Percentiles rank a stretch among this genome's conserved stretches.
phyloP scores from a whole-genome alignment of 2,797 vertebrate genomes.

The Eleutherodactylus coqui region DNA sequence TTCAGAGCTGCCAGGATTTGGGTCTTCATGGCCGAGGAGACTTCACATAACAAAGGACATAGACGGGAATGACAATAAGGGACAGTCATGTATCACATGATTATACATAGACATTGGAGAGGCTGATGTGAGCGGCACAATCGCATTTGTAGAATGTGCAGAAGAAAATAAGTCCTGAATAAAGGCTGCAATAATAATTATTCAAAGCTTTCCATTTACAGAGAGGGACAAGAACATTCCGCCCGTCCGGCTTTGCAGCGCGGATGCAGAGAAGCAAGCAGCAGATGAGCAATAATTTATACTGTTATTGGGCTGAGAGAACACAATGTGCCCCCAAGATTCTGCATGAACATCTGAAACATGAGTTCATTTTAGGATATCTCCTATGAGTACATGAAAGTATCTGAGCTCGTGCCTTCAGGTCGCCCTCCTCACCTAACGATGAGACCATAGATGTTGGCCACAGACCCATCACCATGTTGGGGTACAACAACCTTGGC shows the following conservation, averaged over 20 bases:
- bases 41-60: conserved; percentile 5
- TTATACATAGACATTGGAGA: conserved; percentile 36
- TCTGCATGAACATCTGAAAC: neutral
- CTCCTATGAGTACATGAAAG: neutral
- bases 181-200: neutral
- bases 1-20: neutral
- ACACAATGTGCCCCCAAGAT: neutral
- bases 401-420: no score
- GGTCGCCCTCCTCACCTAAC: no score
- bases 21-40: neutral
- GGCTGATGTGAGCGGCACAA: neutral
- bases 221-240: neutral
- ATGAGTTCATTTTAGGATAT: no score
- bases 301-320: neutral
- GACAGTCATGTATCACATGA: conserved; percentile 30
- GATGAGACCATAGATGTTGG: no score
- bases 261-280: neutral
- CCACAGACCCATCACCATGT: no score
- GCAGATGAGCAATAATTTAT: neutral
- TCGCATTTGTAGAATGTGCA: neutral
- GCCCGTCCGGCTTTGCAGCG: neutral
- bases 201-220: neutral
- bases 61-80: conserved; percentile 33
- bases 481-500: neutral
- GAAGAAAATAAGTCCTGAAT: neutral